A percentile compares a stretch with the other conserved stretches of the same genome.
These are phyloP conservation scores for Botia almorhae DNA, from an alignment of 2,797 vertebrate genomes.

Conservation along the genomic window DNA sequence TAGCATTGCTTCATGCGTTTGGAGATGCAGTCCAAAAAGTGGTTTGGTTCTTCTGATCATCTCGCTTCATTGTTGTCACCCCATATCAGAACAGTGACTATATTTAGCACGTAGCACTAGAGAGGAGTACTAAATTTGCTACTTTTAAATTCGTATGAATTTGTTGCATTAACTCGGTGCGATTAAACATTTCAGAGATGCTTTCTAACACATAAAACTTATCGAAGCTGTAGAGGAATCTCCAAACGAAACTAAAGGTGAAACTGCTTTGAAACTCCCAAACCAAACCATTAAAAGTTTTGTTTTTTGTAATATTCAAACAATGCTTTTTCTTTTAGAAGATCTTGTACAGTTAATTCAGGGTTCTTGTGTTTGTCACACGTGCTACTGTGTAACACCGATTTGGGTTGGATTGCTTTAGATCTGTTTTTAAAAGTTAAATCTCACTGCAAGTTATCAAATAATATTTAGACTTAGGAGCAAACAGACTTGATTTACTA, in stretches of 20 bases:
- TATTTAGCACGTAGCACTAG: constrained; percentile 53
- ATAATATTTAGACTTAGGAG: constrained; percentile 85
- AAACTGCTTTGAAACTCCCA: constrained; percentile 15
- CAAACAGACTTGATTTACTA: constrained; percentile 84
- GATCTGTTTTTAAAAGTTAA: constrained; percentile 78
- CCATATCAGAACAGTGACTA: not conserved
- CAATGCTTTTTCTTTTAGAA: constrained; percentile 25
- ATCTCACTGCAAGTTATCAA: constrained; percentile 88
- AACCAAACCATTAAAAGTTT: constrained; percentile 53
- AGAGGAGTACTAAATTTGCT: constrained; percentile 39
- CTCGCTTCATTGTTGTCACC: constrained; percentile 34
- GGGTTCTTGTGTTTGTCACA: constrained; percentile 82
- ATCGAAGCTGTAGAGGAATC: not conserved
- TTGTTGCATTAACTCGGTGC: constrained; percentile 9
- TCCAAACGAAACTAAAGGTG: constrained; percentile 8
- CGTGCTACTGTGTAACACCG: constrained; percentile 84
- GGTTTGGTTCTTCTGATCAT: not conserved
- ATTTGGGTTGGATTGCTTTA: constrained; percentile 74
- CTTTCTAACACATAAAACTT: not conserved
- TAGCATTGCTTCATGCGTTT: constrained; percentile 60
- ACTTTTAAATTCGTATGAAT: constrained; percentile 39
- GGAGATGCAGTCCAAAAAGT: constrained; percentile 66
- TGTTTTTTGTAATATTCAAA: not conserved
- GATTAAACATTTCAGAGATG: constrained; percentile 20
- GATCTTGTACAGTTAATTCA: constrained; percentile 72